phyloP scores from a whole-genome alignment of 2,888 invertebrate species.

The Polymixis flavicincta region DNA sequence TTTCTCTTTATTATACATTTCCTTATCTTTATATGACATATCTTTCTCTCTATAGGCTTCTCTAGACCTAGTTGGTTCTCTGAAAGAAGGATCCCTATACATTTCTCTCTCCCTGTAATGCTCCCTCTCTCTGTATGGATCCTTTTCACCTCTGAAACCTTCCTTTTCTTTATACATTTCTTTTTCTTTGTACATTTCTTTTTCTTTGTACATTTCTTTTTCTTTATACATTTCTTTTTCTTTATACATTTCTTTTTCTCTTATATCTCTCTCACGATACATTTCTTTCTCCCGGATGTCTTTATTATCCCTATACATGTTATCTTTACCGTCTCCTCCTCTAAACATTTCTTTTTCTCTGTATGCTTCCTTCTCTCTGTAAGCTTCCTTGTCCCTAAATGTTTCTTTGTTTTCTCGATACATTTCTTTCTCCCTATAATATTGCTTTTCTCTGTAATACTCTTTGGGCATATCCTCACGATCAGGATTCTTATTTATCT shows the following conservation, averaged over 20 bases:
- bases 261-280: slow-evolving; percentile 81
- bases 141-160: slow-evolving; percentile 77
- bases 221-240: slow-evolving; percentile 68
- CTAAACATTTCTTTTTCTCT: slow-evolving; percentile 78
- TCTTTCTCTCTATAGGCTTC: slow-evolving; percentile 82
- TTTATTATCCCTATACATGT: slow-evolving; percentile 74
- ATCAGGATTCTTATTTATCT: slow-evolving; percentile 81
- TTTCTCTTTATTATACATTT: slow-evolving; percentile 77
- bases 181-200: slow-evolving; percentile 78
- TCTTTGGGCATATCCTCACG: slow-evolving; percentile 87
- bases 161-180: slow-evolving; percentile 57
- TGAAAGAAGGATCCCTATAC: slow-evolving; percentile 79
- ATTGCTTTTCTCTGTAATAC: slow-evolving; percentile 87
- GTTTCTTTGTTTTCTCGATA: slow-evolving; percentile 80
- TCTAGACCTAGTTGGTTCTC: slow-evolving; percentile 77
- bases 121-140: slow-evolving; percentile 85
- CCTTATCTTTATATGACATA: slow-evolving; percentile 57
- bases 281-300: slow-evolving; percentile 82
- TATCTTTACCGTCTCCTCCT: slow-evolving; percentile 73
- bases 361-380: slow-evolving; percentile 77
- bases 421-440: slow-evolving; percentile 81
- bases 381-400: slow-evolving; percentile 80
- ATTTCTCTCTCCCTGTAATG: slow-evolving; percentile 82
- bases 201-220: slow-evolving; percentile 82
- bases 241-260: slow-evolving; percentile 82